phyloP scores from a whole-genome alignment of 2,888 invertebrate species.

The Leptodirus hochenwartii region DNA sequence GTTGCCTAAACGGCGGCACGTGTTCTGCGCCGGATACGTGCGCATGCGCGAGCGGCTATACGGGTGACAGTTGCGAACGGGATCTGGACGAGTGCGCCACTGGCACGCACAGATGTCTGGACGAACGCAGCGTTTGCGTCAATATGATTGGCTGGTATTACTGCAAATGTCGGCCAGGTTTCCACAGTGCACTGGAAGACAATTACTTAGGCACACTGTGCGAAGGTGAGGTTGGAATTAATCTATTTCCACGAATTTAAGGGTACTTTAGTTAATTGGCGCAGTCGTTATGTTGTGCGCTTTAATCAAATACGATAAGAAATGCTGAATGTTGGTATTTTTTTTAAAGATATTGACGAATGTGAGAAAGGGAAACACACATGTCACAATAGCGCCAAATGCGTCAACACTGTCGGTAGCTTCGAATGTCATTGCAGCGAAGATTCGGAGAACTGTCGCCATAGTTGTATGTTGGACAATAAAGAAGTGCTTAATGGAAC shows the following conservation, averaged over 20 bases:
- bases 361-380: conserved; percentile 59
- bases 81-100: conserved; percentile 73
- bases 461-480: conserved; percentile 60
- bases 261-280: neutral
- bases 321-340: neutral
- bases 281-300: neutral
- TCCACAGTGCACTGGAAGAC: conserved; percentile 38
- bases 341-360: conserved; percentile 34
- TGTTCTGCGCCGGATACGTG: conserved; percentile 64
- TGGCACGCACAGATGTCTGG: conserved; percentile 51
- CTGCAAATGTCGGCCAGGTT: conserved; percentile 70
- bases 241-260: neutral
- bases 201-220: conserved; percentile 40
- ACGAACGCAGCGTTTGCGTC: conserved; percentile 60
- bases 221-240: conserved; percentile 34
- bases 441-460: conserved; percentile 36
- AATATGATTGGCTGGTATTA: conserved; percentile 84
- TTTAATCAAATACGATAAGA: neutral
- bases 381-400: conserved; percentile 61
- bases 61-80: conserved; percentile 64
- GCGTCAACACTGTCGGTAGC: conserved; percentile 63
- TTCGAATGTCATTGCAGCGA: conserved; percentile 55
- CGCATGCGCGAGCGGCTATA: conserved; percentile 64
- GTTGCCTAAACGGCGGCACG: conserved; percentile 68
- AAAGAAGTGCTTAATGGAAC: conserved; percentile 40